These are phyloP conservation scores for Dusona sp. DNA, from an alignment of 2,888 invertebrate species.

Conservation along the genomic window DNA sequence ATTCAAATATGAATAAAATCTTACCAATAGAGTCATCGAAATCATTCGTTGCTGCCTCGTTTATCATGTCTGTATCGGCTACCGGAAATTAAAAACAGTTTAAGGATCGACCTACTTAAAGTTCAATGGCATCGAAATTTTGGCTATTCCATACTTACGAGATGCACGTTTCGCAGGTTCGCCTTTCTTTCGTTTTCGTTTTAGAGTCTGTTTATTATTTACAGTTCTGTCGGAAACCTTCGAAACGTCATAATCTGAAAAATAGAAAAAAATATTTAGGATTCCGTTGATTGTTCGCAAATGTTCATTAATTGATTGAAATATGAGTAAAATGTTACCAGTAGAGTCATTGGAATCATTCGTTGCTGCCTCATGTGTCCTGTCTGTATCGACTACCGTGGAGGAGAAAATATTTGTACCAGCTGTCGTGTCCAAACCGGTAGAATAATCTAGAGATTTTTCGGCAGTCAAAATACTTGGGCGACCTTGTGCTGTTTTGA, in stretches of 20 bases:
- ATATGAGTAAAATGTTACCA: not conserved
- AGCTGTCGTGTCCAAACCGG: constrained; percentile 13
- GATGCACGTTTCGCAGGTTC: not conserved
- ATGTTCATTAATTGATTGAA: not conserved
- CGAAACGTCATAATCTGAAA: constrained; percentile 5
- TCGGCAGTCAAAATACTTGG: not conserved
- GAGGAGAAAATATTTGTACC: not conserved
- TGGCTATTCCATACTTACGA: not conserved
- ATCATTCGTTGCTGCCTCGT: no score
- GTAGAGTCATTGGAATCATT: constrained; percentile 3
- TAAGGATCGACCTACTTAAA: not conserved
- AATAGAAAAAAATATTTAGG: not conserved
- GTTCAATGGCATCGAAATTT: not conserved
- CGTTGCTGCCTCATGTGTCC: not conserved
- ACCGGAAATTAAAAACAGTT: no score
- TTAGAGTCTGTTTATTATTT: not conserved
- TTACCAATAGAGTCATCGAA: no score
- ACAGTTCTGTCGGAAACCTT: not conserved
- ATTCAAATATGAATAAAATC: no score
- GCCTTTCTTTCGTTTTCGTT: not conserved
- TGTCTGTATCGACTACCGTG: not conserved
- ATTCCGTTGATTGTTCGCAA: not conserved
- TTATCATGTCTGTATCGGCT: no score
- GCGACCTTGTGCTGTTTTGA: constrained; percentile 9
- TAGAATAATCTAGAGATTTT: not conserved